These are phyloP conservation scores for Drosophila arawakana DNA, from an alignment of 1,140 invertebrate genomes.

Conservation along the genomic window DNA sequence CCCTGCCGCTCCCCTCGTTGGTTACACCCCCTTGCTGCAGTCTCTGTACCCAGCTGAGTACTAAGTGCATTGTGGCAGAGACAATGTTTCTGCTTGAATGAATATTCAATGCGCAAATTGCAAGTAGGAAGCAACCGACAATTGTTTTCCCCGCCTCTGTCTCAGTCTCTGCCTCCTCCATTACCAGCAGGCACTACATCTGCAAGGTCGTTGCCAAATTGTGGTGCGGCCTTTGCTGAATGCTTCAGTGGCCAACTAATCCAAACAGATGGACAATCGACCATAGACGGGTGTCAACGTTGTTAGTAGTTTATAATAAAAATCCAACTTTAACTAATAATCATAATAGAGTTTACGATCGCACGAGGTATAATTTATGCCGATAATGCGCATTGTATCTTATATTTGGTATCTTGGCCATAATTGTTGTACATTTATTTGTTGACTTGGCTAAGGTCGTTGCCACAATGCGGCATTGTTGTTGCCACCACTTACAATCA, in stretches of 20 bases:
- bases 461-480: conserved; percentile 34
- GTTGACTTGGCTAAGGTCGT: conserved; percentile 11
- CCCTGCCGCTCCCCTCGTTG: background rate
- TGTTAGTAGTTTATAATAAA: conserved; percentile 5
- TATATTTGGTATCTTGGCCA: conserved; percentile 6
- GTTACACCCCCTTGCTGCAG: background rate
- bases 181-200: background rate
- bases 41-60: background rate
- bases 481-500: background rate
- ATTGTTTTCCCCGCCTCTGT: background rate
- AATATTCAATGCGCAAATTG: conserved; percentile 67
- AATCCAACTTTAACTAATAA: conserved; percentile 14
- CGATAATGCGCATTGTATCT: conserved; percentile 46
- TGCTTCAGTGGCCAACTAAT: conserved; percentile 61
- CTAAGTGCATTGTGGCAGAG: conserved; percentile 36
- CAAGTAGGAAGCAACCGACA: conserved; percentile 69
- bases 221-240: conserved; percentile 29
- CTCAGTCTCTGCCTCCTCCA: background rate
- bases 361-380: conserved; percentile 33
- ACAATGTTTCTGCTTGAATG: conserved; percentile 57
- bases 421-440: conserved; percentile 33
- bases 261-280: conserved; percentile 22
- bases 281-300: conserved; percentile 34
- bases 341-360: conserved; percentile 35
- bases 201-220: conserved; percentile 67